Conservation (phyloP, 2,888 invertebrate species). For the Pilophorus perplexus region DNA sequence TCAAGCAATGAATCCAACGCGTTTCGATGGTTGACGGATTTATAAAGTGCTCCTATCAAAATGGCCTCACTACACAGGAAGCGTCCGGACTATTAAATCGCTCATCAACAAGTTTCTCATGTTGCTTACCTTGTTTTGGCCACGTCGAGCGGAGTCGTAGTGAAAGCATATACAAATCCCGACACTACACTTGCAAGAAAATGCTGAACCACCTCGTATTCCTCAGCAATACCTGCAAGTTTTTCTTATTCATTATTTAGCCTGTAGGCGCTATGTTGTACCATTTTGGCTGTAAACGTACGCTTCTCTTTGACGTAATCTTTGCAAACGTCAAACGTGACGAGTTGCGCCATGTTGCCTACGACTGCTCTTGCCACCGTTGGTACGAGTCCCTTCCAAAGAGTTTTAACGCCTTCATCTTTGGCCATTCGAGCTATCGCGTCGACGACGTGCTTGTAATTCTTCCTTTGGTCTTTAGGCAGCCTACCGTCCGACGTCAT, state of each 20-base stretch:
- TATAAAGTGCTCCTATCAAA: too few species aligned
- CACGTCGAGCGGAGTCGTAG: slow-evolving; percentile 99
- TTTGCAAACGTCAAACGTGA: slow-evolving; percentile 88
- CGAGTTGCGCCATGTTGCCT: slow-evolving; percentile 95
- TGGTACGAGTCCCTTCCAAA: slow-evolving; percentile 89
- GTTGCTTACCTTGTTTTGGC: slow-evolving; percentile 90
- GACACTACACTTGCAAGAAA: slow-evolving; percentile 95
- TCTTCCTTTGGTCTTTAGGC: slow-evolving; percentile 80
- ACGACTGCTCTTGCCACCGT: slow-evolving; percentile 92
- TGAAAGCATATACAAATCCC: slow-evolving; percentile 90
- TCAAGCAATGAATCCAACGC: too few species aligned
- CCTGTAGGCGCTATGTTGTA: too few species aligned
- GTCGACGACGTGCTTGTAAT: slow-evolving; percentile 89
- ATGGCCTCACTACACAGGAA: too few species aligned
- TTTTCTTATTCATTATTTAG: too few species aligned
- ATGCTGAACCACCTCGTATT: too few species aligned
- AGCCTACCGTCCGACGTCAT: slow-evolving; percentile 97
- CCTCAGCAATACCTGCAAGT: too few species aligned
- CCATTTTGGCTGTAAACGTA: too few species aligned
- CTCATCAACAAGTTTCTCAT: slow-evolving; percentile 99
- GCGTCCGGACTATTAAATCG: too few species aligned
- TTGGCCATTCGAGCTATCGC: slow-evolving; percentile 73
- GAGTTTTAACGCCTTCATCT: slow-evolving; percentile 80
- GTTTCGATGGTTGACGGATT: too few species aligned
- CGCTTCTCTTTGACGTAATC: too few species aligned